Conservation (phyloP, 2,888 invertebrate genomes). For the Cerastis rubricosa region DNA sequence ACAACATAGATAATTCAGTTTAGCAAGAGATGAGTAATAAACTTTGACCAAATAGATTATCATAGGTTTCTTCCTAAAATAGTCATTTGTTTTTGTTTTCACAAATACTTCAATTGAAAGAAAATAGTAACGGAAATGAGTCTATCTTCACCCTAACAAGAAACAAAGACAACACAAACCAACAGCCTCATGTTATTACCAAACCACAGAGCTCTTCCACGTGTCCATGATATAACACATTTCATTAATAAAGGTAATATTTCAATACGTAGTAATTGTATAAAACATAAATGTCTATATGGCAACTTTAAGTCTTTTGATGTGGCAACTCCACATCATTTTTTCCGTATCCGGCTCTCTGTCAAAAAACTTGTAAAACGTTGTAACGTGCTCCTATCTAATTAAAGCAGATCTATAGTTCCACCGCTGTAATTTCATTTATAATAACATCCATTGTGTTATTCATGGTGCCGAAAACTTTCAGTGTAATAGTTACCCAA, state of each 20-base stretch:
- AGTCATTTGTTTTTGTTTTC: background rate
- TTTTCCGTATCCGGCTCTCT: too few relatives aligned
- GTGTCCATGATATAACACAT: conserved; percentile 54
- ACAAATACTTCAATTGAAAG: background rate
- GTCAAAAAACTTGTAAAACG: too few relatives aligned
- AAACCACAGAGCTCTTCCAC: conserved; percentile 28
- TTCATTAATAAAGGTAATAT: conserved; percentile 72
- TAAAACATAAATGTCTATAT: too few relatives aligned
- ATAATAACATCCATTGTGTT: too few relatives aligned
- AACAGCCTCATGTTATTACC: background rate
- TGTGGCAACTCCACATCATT: too few relatives aligned
- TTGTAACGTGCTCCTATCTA: too few relatives aligned
- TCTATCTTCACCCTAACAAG: background rate
- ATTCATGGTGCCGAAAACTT: too few relatives aligned
- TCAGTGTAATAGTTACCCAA: too few relatives aligned
- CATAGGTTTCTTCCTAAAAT: background rate
- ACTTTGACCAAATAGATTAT: background rate
- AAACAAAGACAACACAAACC: conserved; percentile 1
- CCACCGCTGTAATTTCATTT: too few relatives aligned
- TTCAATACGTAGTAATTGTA: conserved; percentile 73
- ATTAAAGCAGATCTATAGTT: too few relatives aligned
- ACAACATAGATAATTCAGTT: background rate
- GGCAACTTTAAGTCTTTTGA: too few relatives aligned
- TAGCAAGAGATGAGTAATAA: background rate
- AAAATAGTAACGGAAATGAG: background rate